Base-by-base conservation (phyloP, 2,797 vertebrate species). In the Sebastes umbrosus region DNA sequence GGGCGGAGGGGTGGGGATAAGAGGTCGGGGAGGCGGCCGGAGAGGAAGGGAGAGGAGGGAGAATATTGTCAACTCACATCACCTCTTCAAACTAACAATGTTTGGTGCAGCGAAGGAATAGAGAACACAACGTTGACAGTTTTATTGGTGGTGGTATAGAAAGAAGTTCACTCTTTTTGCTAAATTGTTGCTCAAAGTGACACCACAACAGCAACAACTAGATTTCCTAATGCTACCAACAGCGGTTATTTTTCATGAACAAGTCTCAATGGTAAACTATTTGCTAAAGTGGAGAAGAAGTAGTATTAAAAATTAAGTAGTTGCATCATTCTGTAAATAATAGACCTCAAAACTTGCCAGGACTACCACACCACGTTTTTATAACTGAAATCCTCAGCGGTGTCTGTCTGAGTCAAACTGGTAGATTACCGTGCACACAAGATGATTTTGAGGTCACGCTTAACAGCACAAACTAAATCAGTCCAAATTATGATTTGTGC, bases 41-140 rank as follows among this genome's bases (percentile, higher is more conserved):
- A 68, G 82, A 31, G 36, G 70, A 60, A 24, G 73, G 65, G 68
- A 75, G 59, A 64, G 69, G 59, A 73, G 66, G 54, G 76, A 74
- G 80, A 81, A 80, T 72, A 90, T 88, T 90, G 90, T 94, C 88
- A 90, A 90, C 81, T 87, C 83, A 71, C 81, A 86, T 90, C 86
- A 82, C 70, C 78, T 70, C 79, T 81, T 91, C 85, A 93, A 88
- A 92, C 86, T 90, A 92, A 87, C 86, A 90, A 90, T 82, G 87
- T 88, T 88, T 84, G 69, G 62, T 79, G 83, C 75, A 60, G 70
- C 22, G 14, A 73, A 88, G 69, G 69, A 76, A 84, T 22, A 67
- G 25, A 83, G 79, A 85, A 70, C 43, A 77, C 71, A 79, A 59
- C 73, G 72, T 76, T 89, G 86, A 90, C 85, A 79, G 83, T 79